A percentile compares a stretch with the other conserved stretches of the same genome.
phyloP scores from a whole-genome alignment of 2,888 invertebrate genomes.

The Cabera pusaria region DNA sequence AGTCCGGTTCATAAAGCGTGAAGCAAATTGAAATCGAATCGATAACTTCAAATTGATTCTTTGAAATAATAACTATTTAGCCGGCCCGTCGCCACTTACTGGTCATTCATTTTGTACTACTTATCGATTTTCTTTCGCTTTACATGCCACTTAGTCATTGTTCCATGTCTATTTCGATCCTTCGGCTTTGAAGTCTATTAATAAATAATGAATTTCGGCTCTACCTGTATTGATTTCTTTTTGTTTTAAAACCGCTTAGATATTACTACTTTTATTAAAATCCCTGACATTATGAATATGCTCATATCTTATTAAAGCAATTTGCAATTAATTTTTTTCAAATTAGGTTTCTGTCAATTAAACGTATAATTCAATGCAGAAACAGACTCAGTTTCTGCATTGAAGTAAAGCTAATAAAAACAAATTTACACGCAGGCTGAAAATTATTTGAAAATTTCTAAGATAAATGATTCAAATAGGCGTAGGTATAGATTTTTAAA shows the following conservation, averaged over 20 bases:
- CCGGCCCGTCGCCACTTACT: slow-evolving; percentile 17
- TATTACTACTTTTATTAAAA: slow-evolving; percentile 6
- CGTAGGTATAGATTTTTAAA: background rate
- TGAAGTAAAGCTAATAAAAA: too few relatives aligned
- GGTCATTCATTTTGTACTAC: slow-evolving; percentile 18
- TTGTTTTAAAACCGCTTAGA: background rate
- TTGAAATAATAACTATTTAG: slow-evolving; percentile 25
- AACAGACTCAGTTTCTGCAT: too few relatives aligned
- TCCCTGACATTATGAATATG: slow-evolving; percentile 21
- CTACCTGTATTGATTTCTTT: slow-evolving; percentile 6
- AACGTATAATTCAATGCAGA: too few relatives aligned
- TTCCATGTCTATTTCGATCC: slow-evolving; percentile 15
- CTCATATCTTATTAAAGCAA: slow-evolving; percentile 4
- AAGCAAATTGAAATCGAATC: slow-evolving; percentile 26
- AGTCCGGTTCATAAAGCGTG: slow-evolving; percentile 19
- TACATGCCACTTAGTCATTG: slow-evolving; percentile 17
- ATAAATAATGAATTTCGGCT: slow-evolving; percentile 10
- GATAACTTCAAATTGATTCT: slow-evolving; percentile 21
- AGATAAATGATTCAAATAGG: background rate
- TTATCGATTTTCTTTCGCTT: slow-evolving; percentile 24
- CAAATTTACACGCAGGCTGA: too few relatives aligned
- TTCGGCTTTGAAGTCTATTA: slow-evolving; percentile 8
- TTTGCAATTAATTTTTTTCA: slow-evolving; percentile 15
- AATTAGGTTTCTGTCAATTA: too few relatives aligned
- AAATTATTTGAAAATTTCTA: background rate